These are phyloP conservation scores for Tupaia chinensis DNA, from an alignment of 2,113 vertebrate species.

Conservation along the genomic window DNA sequence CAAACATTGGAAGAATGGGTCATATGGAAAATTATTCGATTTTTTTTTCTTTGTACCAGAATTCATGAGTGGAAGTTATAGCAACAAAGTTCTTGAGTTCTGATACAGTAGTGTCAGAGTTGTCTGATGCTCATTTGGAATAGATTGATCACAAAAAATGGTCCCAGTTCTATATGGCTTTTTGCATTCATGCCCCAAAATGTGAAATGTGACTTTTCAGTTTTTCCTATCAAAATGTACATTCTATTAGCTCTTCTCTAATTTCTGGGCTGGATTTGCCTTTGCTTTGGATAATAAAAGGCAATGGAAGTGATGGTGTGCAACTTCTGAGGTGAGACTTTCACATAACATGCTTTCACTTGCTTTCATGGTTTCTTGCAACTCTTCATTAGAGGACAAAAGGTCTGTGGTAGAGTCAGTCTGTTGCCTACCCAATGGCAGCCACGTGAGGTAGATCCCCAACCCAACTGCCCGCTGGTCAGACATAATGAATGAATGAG, in stretches of 20 bases:
- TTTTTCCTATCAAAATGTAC: background rate
- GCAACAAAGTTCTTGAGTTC: background rate
- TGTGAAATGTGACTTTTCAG: background rate
- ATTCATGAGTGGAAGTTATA: background rate
- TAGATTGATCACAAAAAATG: background rate
- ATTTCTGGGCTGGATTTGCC: background rate
- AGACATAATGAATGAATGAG: background rate
- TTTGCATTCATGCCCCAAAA: background rate
- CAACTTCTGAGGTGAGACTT: background rate
- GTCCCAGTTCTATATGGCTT: background rate
- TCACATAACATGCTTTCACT: background rate
- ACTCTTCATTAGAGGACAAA: background rate
- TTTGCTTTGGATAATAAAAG: background rate
- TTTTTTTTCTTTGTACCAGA: background rate
- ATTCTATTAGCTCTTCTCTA: constrained; percentile 39
- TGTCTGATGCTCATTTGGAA: background rate
- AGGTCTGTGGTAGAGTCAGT: background rate
- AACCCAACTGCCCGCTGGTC: background rate
- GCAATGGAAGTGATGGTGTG: background rate
- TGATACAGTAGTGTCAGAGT: background rate
- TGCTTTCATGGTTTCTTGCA: background rate
- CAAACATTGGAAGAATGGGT: constrained; percentile 39
- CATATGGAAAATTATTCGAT: background rate
- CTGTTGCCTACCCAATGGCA: background rate
- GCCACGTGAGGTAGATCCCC: background rate